A percentile compares a stretch with the other conserved stretches of the same genome.
These are phyloP conservation scores for Heliconius hermathena DNA, from an alignment of 1,140 invertebrate species.

Conservation along the genomic window DNA sequence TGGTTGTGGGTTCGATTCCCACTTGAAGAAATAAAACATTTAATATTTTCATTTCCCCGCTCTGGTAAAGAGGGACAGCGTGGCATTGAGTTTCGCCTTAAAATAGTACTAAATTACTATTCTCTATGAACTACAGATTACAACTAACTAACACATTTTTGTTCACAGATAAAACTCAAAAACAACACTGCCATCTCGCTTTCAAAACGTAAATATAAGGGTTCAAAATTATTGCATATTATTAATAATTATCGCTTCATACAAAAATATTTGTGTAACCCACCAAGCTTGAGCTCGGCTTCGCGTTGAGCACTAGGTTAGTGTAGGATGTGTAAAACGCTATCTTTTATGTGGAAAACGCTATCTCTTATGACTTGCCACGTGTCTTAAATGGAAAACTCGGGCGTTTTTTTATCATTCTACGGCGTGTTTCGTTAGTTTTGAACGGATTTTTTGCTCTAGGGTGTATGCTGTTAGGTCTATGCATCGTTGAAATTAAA, in stretches of 20 bases:
- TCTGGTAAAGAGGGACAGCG: too few relatives aligned
- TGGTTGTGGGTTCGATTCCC: too few relatives aligned
- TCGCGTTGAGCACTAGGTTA: constrained; percentile 12
- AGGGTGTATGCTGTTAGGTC: not conserved
- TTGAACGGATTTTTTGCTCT: constrained; percentile 41
- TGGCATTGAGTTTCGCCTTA: too few relatives aligned
- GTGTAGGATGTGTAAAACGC: constrained; percentile 10
- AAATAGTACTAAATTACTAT: too few relatives aligned
- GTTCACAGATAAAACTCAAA: constrained; percentile 64
- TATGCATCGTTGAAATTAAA: not conserved
- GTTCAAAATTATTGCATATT: constrained; percentile 38
- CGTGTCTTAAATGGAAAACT: constrained; percentile 37
- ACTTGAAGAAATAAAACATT: too few relatives aligned
- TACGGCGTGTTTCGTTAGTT: constrained; percentile 40
- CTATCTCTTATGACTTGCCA: constrained; percentile 50
- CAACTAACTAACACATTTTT: constrained; percentile 28
- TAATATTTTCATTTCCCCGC: too few relatives aligned
- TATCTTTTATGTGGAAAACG: constrained; percentile 19
- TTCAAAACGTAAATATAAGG: constrained; percentile 60
- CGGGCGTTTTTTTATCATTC: constrained; percentile 2
- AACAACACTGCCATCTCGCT: constrained; percentile 76
- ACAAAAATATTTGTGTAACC: constrained; percentile 36
- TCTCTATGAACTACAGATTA: not conserved
- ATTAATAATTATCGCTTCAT: constrained; percentile 43
- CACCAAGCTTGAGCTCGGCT: constrained; percentile 35